Evolutionary conservation across 2,888 invertebrate species (phyloP).

Genomic region (Thereva nobilitata): DNA sequence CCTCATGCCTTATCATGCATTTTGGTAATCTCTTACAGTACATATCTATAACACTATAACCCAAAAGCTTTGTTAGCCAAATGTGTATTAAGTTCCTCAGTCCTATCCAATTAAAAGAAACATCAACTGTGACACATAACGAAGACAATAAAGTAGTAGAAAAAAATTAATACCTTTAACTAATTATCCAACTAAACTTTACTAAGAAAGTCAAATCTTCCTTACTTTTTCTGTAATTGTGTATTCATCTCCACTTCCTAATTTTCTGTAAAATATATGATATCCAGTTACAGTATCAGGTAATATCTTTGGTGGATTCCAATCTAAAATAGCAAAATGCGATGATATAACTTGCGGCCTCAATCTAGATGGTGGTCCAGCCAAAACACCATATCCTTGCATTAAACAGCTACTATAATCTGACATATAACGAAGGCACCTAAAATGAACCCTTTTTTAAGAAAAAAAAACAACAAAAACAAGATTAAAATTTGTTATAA

Average conservation of each 20-base stretch:
- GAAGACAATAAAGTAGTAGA: no score
- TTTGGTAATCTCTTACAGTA: no score
- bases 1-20: no score
- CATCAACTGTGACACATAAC: no score
- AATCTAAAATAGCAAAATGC: constrained; percentile 77
- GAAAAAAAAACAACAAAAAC: constrained; percentile 2
- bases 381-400: constrained; percentile 82
- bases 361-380: constrained; percentile 71
- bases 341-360: constrained; percentile 75
- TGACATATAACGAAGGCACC: constrained; percentile 79
- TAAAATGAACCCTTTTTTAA: constrained; percentile 46
- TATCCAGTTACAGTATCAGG: constrained; percentile 73
- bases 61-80: no score
- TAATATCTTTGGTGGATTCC: constrained; percentile 72
- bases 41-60: no score
- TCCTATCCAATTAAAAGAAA: no score
- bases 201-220: constrained; percentile 45
- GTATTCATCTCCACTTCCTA: constrained; percentile 64
- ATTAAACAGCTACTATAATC: constrained; percentile 81
- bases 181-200: not conserved
- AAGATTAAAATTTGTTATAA: not conserved
- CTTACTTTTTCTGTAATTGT: constrained; percentile 60
- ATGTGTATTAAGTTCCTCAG: no score
- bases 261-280: constrained; percentile 65
- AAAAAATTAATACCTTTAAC: no score